Evolutionary conservation across 2,113 vertebrate genomes (phyloP).

Genomic region (Spermophilus dauricus): DNA sequence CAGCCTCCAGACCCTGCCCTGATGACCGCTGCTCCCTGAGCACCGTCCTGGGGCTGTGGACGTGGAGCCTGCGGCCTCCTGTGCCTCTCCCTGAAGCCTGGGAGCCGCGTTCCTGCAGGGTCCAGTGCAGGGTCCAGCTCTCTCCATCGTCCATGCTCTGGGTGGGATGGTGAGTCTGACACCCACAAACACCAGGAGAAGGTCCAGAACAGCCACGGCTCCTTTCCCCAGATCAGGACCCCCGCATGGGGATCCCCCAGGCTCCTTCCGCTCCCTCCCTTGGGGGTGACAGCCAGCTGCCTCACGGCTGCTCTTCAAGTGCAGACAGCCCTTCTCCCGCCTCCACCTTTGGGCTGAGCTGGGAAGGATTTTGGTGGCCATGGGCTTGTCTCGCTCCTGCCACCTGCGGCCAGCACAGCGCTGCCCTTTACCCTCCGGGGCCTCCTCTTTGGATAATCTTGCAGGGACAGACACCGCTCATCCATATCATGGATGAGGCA

Average conservation of each 20-base stretch:
- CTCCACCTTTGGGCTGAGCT: not conserved
- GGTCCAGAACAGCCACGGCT: accelerated
- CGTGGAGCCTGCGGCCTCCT: not conserved
- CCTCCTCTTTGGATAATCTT: accelerated
- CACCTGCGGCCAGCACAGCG: accelerated
- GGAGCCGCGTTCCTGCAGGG: too few relatives aligned
- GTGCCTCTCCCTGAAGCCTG: not conserved
- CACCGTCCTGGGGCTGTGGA: not conserved
- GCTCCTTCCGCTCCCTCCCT: accelerated
- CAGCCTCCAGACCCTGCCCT: too few relatives aligned
- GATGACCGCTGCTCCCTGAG: accelerated
- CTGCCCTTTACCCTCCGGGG: accelerated
- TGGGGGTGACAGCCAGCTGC: not conserved
- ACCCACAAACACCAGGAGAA: not conserved
- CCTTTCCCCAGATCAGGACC: not conserved
- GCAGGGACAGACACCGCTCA: not conserved
- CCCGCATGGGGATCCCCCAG: accelerated
- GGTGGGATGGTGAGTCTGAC: not conserved
- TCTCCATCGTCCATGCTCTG: accelerated
- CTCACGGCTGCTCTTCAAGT: too few relatives aligned
- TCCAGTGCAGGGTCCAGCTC: too few relatives aligned
- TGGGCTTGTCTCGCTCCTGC: too few relatives aligned
- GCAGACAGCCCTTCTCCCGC: not conserved
- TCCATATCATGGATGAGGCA: not conserved
- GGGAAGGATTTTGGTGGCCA: too few relatives aligned